Percentiles rank a stretch among this genome's conserved stretches.
Conservation (phyloP, 2,888 invertebrate species). For the Mimumesa dahlbomi region DNA sequence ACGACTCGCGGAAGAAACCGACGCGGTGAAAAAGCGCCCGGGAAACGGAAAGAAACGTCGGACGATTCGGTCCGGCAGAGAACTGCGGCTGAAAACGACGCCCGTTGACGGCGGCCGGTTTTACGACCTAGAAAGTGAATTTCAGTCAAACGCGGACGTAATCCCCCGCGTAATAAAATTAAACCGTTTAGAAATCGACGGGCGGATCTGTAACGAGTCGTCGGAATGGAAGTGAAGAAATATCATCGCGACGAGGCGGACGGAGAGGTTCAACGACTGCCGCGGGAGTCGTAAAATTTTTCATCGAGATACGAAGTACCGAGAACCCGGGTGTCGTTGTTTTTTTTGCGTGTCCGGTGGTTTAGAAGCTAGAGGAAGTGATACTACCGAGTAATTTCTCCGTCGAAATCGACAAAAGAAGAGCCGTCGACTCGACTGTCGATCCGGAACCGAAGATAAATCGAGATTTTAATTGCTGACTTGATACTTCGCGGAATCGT, state of each 20-base stretch:
- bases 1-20: not conserved
- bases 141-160: constrained; percentile 50
- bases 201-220: constrained; percentile 33
- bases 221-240: constrained; percentile 15
- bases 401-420: too few species aligned
- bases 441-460: too few species aligned
- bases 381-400: too few species aligned
- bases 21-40: constrained; percentile 43
- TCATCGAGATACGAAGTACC: constrained; percentile 27
- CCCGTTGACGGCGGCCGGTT: constrained; percentile 48
- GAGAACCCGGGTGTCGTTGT: too few species aligned
- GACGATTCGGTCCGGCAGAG: constrained; percentile 67
- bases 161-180: constrained; percentile 48
- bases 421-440: too few species aligned
- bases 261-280: constrained; percentile 22
- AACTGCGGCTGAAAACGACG: constrained; percentile 40
- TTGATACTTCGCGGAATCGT: too few species aligned
- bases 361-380: not conserved
- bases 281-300: constrained; percentile 39
- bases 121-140: constrained; percentile 79
- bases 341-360: not conserved
- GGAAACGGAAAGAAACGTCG: not conserved
- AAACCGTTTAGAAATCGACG: constrained; percentile 50
- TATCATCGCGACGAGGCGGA: constrained; percentile 18
- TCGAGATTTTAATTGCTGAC: too few species aligned